Conservation (phyloP, 1,140 invertebrate genomes). For the Lasioglossum baleicum region DNA sequence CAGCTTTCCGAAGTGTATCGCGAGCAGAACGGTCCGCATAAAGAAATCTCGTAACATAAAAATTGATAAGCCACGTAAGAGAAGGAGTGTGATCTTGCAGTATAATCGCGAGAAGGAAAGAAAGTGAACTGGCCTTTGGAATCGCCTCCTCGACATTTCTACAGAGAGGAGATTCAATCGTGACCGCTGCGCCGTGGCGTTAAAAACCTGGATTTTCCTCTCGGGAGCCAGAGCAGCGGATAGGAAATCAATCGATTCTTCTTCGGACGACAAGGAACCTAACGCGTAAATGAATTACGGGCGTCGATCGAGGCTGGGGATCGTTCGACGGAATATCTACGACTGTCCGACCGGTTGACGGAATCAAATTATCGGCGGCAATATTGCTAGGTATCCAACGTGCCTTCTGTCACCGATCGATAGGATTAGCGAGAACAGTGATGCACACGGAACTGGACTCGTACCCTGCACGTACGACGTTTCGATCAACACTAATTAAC, state of each 20-base stretch:
- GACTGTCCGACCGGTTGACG: conserved; percentile 14
- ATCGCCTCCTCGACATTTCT: too few species aligned
- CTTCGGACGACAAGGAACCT: not conserved
- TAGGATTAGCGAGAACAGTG: conserved; percentile 17
- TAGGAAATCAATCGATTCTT: not conserved
- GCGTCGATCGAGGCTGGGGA: not conserved
- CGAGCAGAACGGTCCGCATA: too few species aligned
- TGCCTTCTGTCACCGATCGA: conserved; percentile 35
- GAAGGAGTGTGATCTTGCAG: too few species aligned
- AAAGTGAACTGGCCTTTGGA: too few species aligned
- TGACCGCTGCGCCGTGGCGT: not conserved
- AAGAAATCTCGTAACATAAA: too few species aligned
- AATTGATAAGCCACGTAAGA: too few species aligned
- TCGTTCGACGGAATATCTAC: not conserved
- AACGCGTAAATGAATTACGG: not conserved
- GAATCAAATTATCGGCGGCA: conserved; percentile 30
- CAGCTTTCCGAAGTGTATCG: too few species aligned
- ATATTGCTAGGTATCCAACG: conserved; percentile 18
- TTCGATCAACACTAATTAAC: too few species aligned
- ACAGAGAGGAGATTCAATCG: too few species aligned
- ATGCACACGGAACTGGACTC: conserved; percentile 4
- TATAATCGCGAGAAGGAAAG: too few species aligned
- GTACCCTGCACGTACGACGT: not conserved
- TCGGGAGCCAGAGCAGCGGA: not conserved
- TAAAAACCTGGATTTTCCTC: not conserved